phyloP scores from a whole-genome alignment of 2,888 invertebrate species.

The Morpho achilles region DNA sequence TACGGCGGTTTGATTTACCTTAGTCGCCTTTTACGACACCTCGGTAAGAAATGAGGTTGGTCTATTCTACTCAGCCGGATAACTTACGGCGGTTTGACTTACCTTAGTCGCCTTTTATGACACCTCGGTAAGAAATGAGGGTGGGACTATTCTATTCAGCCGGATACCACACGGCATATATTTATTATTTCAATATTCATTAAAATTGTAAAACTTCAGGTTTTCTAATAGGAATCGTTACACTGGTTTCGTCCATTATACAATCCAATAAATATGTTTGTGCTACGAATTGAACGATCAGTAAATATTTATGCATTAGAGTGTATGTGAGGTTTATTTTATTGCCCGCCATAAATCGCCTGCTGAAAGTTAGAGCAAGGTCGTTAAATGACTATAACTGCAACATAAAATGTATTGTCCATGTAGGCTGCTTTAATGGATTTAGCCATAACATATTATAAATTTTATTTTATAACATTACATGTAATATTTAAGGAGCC shows the following conservation, averaged over 20 bases:
- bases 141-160: too few species aligned
- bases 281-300: conserved; percentile 17
- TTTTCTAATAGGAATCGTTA: not conserved
- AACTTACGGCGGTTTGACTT: too few species aligned
- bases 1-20: too few species aligned
- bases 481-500: too few species aligned
- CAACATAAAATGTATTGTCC: conserved; percentile 14
- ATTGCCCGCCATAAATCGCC: conserved; percentile 27
- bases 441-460: not conserved
- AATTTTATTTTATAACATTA: not conserved
- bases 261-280: conserved; percentile 1
- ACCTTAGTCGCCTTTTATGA: too few species aligned
- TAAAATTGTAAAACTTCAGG: not conserved
- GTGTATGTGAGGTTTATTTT: conserved; percentile 24
- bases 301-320: conserved; percentile 26
- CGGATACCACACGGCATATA: too few species aligned
- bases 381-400: conserved; percentile 19
- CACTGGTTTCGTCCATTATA: conserved; percentile 10
- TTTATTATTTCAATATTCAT: too few species aligned
- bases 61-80: too few species aligned
- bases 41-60: too few species aligned
- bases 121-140: too few species aligned
- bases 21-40: too few species aligned
- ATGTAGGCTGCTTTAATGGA: conserved; percentile 9
- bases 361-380: conserved; percentile 17